These are phyloP conservation scores for Dendrolimus houi DNA, from an alignment of 2,888 invertebrate genomes.

Conservation along the genomic window DNA sequence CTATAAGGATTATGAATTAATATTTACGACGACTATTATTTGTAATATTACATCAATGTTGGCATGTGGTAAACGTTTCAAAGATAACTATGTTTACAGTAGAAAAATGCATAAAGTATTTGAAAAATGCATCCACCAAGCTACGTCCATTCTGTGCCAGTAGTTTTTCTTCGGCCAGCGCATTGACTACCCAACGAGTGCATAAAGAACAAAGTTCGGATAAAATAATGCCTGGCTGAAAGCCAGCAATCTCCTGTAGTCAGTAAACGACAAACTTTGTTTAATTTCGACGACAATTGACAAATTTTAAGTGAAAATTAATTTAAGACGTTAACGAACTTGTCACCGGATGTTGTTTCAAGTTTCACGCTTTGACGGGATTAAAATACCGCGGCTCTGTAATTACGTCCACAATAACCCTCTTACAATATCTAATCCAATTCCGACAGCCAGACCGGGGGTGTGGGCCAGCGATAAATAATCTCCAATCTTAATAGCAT, in stretches of 20 bases:
- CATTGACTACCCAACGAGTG: conserved; percentile 11
- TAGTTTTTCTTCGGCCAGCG: conserved; percentile 2
- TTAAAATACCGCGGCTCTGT: conserved; percentile 43
- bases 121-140: background rate
- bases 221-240: conserved; percentile 35
- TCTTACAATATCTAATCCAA: conserved; percentile 22
- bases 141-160: background rate
- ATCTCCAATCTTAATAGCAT: conserved; percentile 10
- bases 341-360: conserved; percentile 41
- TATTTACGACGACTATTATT: too few relatives aligned
- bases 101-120: background rate
- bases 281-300: conserved; percentile 50
- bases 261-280: conserved; percentile 49
- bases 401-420: conserved; percentile 32
- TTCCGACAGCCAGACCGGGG: conserved; percentile 13
- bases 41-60: too few relatives aligned
- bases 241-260: conserved; percentile 45
- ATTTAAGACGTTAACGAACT: conserved; percentile 52
- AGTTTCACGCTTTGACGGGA: conserved; percentile 36
- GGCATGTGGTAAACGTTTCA: too few relatives aligned
- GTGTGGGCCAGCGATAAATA: conserved; percentile 10
- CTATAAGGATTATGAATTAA: too few relatives aligned
- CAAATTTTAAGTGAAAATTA: conserved; percentile 55
- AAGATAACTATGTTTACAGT: too few relatives aligned
- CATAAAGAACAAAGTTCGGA: conserved; percentile 21